Evolutionary conservation across 2,113 vertebrate genomes (phyloP).

Genomic region (Tamias sibiricus): DNA sequence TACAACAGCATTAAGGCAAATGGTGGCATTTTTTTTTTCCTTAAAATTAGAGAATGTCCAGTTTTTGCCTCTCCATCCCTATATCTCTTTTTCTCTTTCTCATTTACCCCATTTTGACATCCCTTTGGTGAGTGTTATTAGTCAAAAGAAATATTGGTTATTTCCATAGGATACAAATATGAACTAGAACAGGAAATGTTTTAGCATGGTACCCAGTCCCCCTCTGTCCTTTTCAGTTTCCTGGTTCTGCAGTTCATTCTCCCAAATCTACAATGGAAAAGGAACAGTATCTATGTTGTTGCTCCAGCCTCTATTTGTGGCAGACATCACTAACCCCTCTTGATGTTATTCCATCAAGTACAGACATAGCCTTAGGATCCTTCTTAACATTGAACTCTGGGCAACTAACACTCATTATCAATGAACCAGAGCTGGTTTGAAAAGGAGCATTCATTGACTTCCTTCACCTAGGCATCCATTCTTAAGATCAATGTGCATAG

Average conservation of each 20-base stretch:
- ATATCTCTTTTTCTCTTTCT: neutral
- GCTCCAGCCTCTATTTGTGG: neutral
- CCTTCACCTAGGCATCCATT: neutral
- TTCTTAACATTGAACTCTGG: neutral
- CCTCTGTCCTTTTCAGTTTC: neutral
- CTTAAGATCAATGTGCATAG: neutral
- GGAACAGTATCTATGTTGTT: neutral
- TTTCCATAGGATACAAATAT: constrained; percentile 24
- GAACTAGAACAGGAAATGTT: neutral
- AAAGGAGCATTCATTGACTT: neutral
- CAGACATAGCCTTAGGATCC: neutral
- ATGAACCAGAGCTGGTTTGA: neutral
- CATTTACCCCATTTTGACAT: neutral
- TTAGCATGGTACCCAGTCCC: neutral
- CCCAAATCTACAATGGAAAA: neutral
- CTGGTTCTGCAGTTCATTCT: neutral
- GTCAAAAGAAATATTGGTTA: neutral
- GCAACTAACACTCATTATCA: neutral
- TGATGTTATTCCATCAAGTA: neutral
- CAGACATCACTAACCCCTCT: neutral
- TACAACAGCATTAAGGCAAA: neutral
- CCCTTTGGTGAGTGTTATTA: neutral
- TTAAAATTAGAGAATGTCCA: neutral
- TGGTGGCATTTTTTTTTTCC: neutral
- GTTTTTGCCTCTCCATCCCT: neutral